A percentile compares a stretch with the other conserved stretches of the same genome.
Evolutionary conservation across 2,113 vertebrate species (phyloP).

Genomic region (Danio rerio): DNA sequence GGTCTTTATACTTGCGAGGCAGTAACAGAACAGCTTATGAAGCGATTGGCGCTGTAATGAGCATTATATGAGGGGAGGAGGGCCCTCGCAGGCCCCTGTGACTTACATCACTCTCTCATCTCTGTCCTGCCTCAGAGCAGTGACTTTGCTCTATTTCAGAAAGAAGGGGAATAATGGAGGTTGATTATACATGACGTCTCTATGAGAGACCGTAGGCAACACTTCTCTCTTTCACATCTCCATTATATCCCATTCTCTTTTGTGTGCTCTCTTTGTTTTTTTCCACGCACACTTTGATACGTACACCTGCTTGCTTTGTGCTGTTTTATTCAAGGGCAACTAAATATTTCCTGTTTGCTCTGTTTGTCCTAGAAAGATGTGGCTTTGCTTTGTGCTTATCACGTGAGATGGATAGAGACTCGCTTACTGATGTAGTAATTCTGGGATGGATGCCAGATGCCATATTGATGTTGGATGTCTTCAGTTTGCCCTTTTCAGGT

Average conservation of each 20-base stretch:
- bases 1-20: slow-evolving; percentile 5
- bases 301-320: not conserved
- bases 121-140: slow-evolving; percentile 32
- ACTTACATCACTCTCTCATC: slow-evolving; percentile 18
- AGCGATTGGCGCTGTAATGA: slow-evolving; percentile 14
- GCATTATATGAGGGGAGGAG: not conserved
- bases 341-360: slow-evolving; percentile 29
- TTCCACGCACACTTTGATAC: not conserved
- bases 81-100: not conserved
- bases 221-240: not conserved
- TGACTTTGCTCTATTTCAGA: slow-evolving; percentile 27
- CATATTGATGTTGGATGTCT: not conserved
- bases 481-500: slow-evolving; percentile 14
- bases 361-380: slow-evolving; percentile 7
- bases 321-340: slow-evolving; percentile 13
- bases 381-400: not conserved
- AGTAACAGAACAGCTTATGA: not conserved
- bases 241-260: not conserved
- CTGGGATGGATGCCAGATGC: slow-evolving; percentile 24
- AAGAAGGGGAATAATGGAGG: slow-evolving; percentile 21
- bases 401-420: slow-evolving; percentile 12
- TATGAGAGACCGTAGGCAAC: slow-evolving; percentile 21
- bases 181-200: slow-evolving; percentile 18
- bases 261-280: not conserved
- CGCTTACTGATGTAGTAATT: not conserved